phyloP scores from a whole-genome alignment of 2,888 invertebrate genomes.

The Epinotia demarniana region DNA sequence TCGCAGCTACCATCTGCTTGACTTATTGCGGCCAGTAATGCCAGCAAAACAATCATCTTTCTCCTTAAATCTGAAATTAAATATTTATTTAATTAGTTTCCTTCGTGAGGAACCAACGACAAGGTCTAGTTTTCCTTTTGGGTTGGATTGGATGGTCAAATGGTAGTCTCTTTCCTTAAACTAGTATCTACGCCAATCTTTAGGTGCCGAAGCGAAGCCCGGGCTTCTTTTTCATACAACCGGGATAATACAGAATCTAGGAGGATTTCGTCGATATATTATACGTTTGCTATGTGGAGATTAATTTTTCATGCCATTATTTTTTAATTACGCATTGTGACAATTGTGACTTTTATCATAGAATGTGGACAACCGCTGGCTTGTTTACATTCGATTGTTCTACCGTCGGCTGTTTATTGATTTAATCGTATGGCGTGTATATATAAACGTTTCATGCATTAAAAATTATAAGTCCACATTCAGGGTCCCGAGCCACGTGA shows the following conservation, averaged over 20 bases:
- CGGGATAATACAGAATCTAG: neutral
- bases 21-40: conserved; percentile 22
- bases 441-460: too few species aligned
- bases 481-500: too few species aligned
- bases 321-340: neutral
- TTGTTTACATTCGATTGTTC: conserved; percentile 1
- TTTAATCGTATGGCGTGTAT: too few species aligned
- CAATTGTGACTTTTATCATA: conserved; percentile 14
- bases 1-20: conserved; percentile 3
- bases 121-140: too few species aligned
- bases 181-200: too few species aligned
- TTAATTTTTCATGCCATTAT: neutral
- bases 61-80: conserved; percentile 13
- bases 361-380: conserved; percentile 2
- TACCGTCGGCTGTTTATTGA: too few species aligned
- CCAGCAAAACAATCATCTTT: conserved; percentile 3
- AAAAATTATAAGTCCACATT: too few species aligned
- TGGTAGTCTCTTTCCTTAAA: too few species aligned
- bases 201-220: too few species aligned
- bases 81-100: too few species aligned
- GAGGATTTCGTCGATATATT: neutral
- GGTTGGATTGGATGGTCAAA: too few species aligned
- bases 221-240: too few species aligned
- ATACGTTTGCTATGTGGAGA: neutral
- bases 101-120: neutral